Evolutionary conservation across 2,888 invertebrate species (phyloP).

Genomic region (Lycia hirtaria): DNA sequence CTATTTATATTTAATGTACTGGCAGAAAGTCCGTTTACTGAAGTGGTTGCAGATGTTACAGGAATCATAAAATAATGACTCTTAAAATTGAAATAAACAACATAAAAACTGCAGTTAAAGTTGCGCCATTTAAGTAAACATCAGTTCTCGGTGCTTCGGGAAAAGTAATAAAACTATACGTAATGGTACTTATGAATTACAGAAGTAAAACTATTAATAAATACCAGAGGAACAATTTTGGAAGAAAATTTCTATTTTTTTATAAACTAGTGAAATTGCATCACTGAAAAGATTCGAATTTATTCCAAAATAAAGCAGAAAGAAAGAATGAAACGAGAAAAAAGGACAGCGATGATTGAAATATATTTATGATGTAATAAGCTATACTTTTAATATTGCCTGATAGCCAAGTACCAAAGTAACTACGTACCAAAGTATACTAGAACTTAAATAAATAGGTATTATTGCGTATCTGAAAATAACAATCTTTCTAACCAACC

Average conservation of each 20-base stretch:
- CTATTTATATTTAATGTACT: not conserved
- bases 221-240: too few relatives aligned
- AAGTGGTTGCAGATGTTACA: slow-evolving; percentile 26
- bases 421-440: too few relatives aligned
- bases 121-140: slow-evolving; percentile 32
- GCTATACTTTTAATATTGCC: too few relatives aligned
- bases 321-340: too few relatives aligned
- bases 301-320: too few relatives aligned
- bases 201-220: slow-evolving; percentile 1
- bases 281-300: too few relatives aligned
- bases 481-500: not conserved
- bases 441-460: not conserved
- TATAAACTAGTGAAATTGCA: not conserved
- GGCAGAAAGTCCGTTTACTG: not conserved
- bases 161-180: slow-evolving; percentile 31
- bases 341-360: too few relatives aligned
- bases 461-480: not conserved
- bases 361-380: too few relatives aligned
- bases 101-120: slow-evolving; percentile 36
- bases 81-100: slow-evolving; percentile 28
- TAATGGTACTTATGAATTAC: slow-evolving; percentile 2
- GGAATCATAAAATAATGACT: slow-evolving; percentile 25
- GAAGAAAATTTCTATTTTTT: not conserved
- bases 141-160: slow-evolving; percentile 23
- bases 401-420: too few relatives aligned